These are phyloP conservation scores for Ophion ellenae DNA, from an alignment of 2,888 invertebrate species.

Conservation along the genomic window DNA sequence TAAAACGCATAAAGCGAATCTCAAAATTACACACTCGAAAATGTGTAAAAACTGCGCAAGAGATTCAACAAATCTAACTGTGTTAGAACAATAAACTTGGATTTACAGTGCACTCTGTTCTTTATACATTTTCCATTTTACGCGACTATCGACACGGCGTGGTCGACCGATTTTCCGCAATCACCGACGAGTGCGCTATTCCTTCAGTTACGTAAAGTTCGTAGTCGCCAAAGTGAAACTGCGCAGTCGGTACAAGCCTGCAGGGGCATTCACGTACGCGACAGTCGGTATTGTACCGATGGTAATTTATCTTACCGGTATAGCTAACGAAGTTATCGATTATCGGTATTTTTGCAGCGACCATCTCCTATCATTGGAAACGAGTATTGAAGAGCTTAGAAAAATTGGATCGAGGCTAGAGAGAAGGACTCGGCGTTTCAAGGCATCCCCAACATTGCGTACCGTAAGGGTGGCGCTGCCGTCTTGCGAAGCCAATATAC, in stretches of 20 bases:
- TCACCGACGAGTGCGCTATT: not conserved
- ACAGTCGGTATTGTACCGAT: not conserved
- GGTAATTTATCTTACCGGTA: not conserved
- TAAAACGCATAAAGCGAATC: no score
- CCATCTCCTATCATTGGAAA: not conserved
- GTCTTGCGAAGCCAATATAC: no score
- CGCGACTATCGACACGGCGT: not conserved
- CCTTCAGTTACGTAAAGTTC: not conserved
- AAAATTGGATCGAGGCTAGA: no score
- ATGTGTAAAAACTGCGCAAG: no score
- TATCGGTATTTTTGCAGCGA: not conserved
- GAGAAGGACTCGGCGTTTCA: no score
- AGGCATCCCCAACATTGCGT: no score
- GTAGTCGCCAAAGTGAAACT: not conserved
- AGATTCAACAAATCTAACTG: no score
- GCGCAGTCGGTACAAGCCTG: not conserved
- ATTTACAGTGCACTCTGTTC: not conserved
- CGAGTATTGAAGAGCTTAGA: not conserved
- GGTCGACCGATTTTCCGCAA: not conserved
- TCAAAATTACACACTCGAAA: no score
- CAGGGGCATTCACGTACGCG: not conserved
- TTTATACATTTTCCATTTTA: not conserved
- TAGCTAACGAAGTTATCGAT: not conserved
- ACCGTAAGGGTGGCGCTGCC: no score
- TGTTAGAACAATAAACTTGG: no score